Evolutionary conservation across 2,888 invertebrate species (phyloP), one percentile per base, ranked within the genome.

Genomic region (Limenitis camilla): DNA sequence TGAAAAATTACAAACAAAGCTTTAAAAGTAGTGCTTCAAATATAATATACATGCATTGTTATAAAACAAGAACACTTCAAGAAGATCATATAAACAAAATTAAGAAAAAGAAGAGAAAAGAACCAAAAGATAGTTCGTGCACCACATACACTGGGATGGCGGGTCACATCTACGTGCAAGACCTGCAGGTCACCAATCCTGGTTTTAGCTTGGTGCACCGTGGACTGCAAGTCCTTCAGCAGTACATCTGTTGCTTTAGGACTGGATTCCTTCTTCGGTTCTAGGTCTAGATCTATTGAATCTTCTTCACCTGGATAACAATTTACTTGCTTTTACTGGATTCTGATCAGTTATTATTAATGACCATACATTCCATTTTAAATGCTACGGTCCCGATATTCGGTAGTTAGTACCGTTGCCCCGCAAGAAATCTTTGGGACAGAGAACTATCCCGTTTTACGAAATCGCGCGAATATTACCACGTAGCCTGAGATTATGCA

Each of bases 141-240:
- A 70, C 70, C 68, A 69, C 86, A 81, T 87, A 83, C 84, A 81
- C 77, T 74, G 69, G 76, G 71, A 68, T 65, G 71, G 74, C 69
- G 60, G 71, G 75, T 65, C 71, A 78, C 80, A 78, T 78, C 76
- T 74, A 80, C 64, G 63, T 71, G 65, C 67, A 63, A 68, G 84
- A 90, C 90, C 89, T 91, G 91, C 54, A 91, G 88, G 74, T 90
- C 91, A 49, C 90, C 91, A 56, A 91, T 90, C 80, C 89, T 90
- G 63, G 84, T 87, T 76, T 91, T 89, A 50, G 91, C 91, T 56
- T 89, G 89, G 68, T 86, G 84, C 39, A 90, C 89, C 0, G 87
- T 87, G 62, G 80, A 88, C 75, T 91, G 90, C 5, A 91, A 71
- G 68, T 91, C 91, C 53, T 81, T 82, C 11, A 86, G 74, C 10